Conservation (phyloP, 1,140 invertebrate species). For the Helicoverpa armigera region DNA sequence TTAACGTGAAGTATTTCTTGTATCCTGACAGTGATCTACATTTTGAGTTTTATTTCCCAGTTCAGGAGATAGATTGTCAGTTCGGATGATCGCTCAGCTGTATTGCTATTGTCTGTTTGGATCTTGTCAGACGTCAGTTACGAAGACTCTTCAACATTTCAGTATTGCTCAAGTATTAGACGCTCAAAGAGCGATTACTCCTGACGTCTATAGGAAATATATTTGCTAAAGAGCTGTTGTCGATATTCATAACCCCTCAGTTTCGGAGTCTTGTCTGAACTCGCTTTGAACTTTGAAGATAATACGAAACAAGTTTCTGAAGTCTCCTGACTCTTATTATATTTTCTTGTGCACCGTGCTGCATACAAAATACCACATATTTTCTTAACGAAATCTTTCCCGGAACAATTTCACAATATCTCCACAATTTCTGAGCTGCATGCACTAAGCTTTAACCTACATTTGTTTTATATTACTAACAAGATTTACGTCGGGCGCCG, state of each 20-base stretch:
- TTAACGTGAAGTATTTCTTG: no score
- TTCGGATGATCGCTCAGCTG: no score
- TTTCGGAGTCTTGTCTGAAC: not conserved
- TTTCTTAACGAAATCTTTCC: conserved; percentile 20
- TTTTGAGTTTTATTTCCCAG: no score
- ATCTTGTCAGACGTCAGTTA: conserved; percentile 1
- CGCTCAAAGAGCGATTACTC: not conserved
- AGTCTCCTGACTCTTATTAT: not conserved
- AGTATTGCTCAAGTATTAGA: not conserved
- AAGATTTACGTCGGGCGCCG: conserved; percentile 23
- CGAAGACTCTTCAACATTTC: not conserved
- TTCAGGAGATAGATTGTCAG: no score
- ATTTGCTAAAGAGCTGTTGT: not conserved
- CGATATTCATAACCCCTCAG: not conserved
- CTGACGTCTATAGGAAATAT: not conserved
- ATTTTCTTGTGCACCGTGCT: not conserved
- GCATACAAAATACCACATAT: conserved; percentile 14
- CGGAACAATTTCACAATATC: conserved; percentile 29
- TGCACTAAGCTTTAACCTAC: conserved; percentile 19
- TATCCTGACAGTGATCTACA: no score
- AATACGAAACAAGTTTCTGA: not conserved
- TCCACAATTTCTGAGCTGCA: conserved; percentile 30
- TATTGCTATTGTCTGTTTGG: not conserved
- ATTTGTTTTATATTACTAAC: conserved; percentile 44
- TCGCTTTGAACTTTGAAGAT: not conserved